Percentiles rank a stretch among this genome's conserved stretches.
These are phyloP conservation scores for Lottia scabra DNA, from an alignment of 2,888 invertebrate species.

Conservation along the genomic window DNA sequence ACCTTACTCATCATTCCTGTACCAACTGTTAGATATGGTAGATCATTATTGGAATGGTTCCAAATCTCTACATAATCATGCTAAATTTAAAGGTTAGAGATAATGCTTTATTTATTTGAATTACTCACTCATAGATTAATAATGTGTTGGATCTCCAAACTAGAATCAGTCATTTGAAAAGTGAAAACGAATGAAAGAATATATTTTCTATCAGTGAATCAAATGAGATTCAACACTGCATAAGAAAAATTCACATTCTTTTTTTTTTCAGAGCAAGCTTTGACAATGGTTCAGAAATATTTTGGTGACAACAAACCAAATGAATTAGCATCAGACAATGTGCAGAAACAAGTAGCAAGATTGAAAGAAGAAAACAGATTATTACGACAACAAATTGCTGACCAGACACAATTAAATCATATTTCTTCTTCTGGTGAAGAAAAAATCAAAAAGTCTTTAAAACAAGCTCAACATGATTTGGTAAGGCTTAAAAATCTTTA, in stretches of 20 bases:
- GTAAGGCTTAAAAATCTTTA: conserved; percentile 31
- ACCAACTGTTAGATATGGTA: conserved; percentile 59
- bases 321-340: conserved; percentile 28
- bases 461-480: conserved; percentile 54
- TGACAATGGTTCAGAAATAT: not conserved
- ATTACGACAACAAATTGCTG: conserved; percentile 31
- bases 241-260: too few relatives aligned
- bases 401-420: not conserved
- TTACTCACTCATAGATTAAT: too few relatives aligned
- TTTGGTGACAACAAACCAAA: not conserved
- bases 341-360: conserved; percentile 44
- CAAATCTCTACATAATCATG: conserved; percentile 66
- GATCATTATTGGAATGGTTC: conserved; percentile 69
- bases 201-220: too few relatives aligned
- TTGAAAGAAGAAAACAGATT: conserved; percentile 50
- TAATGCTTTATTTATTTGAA: too few relatives aligned
- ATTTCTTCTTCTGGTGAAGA: conserved; percentile 44
- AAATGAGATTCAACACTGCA: too few relatives aligned
- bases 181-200: too few relatives aligned
- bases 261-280: not conserved
- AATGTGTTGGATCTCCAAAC: too few relatives aligned
- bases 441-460: conserved; percentile 51
- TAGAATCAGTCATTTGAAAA: too few relatives aligned
- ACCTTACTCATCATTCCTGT: conserved; percentile 42
- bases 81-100: conserved; percentile 60